Evolutionary conservation across 1,140 invertebrate species (phyloP).

Genomic region (Temnothorax nylanderi): DNA sequence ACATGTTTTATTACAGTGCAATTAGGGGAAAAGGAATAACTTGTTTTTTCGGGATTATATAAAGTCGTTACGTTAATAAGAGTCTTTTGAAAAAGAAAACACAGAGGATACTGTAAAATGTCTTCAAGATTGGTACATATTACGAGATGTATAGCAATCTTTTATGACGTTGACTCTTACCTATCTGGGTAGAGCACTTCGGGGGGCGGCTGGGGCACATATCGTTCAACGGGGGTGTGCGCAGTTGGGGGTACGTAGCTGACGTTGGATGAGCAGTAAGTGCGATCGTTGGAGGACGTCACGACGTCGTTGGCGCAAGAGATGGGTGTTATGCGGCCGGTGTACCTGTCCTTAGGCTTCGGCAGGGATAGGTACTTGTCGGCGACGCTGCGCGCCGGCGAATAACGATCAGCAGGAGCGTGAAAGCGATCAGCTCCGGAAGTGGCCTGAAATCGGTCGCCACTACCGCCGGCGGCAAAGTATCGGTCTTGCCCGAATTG

Average conservation of each 20-base stretch:
- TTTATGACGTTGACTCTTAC: neutral
- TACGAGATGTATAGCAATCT: neutral
- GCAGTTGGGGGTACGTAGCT: constrained; percentile 89
- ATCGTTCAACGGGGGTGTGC: constrained; percentile 89
- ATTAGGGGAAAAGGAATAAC: neutral
- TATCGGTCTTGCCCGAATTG: constrained; percentile 78
- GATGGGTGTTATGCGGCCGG: constrained; percentile 81
- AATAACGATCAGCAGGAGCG: constrained; percentile 77
- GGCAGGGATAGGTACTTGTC: constrained; percentile 85
- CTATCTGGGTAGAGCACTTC: constrained; percentile 85
- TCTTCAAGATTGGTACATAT: neutral
- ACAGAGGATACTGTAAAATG: neutral
- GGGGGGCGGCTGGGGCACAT: constrained; percentile 88
- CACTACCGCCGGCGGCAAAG: neutral
- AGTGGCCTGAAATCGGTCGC: constrained; percentile 74
- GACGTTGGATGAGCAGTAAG: constrained; percentile 71
- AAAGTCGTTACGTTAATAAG: neutral
- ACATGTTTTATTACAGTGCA: neutral
- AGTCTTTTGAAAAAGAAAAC: neutral
- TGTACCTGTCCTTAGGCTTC: constrained; percentile 83
- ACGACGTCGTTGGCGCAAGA: constrained; percentile 77
- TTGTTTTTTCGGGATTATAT: neutral
- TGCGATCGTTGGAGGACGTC: constrained; percentile 73
- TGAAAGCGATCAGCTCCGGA: constrained; percentile 79
- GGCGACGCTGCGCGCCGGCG: constrained; percentile 76